These are phyloP conservation scores for Perdita meconis DNA, from an alignment of 2,888 invertebrate species.

Conservation along the genomic window DNA sequence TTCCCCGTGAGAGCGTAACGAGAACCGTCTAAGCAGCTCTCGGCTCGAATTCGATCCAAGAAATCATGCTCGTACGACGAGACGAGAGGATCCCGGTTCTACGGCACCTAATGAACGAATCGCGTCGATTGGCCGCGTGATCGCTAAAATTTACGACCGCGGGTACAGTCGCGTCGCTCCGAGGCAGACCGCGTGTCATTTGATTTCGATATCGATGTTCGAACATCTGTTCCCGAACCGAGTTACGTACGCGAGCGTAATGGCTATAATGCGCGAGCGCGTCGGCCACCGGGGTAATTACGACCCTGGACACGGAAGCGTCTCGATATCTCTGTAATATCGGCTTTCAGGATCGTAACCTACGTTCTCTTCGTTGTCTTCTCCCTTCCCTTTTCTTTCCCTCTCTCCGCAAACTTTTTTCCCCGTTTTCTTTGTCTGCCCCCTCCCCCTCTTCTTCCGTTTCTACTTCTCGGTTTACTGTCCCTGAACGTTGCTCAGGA, in stretches of 20 bases:
- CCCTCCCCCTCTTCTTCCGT: not conserved
- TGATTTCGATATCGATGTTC: constrained; percentile 45
- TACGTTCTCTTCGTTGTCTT: constrained; percentile 34
- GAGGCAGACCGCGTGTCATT: constrained; percentile 11
- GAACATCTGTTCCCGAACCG: constrained; percentile 51
- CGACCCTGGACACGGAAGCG: constrained; percentile 71
- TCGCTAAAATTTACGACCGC: constrained; percentile 48
- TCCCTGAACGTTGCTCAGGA: constrained; percentile 14
- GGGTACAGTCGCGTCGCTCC: not conserved
- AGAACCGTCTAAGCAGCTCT: not conserved
- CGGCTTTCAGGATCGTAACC: constrained; percentile 68
- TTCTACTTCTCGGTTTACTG: constrained; percentile 27
- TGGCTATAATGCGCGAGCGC: constrained; percentile 64
- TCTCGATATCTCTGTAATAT: constrained; percentile 67
- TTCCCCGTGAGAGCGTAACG: constrained; percentile 9
- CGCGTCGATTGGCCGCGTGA: constrained; percentile 28
- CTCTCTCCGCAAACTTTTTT: not conserved
- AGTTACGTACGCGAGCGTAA: constrained; percentile 49
- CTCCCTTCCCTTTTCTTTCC: not conserved
- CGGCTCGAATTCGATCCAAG: constrained; percentile 42
- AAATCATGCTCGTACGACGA: constrained; percentile 24
- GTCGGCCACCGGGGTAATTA: constrained; percentile 64
- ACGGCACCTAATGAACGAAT: constrained; percentile 21
- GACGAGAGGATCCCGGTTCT: not conserved
- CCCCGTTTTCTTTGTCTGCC: not conserved